Percentiles rank a stretch among this genome's conserved stretches.
These are phyloP conservation scores for Drosophila pectinifera DNA, from an alignment of 1,140 invertebrate species.

Conservation along the genomic window DNA sequence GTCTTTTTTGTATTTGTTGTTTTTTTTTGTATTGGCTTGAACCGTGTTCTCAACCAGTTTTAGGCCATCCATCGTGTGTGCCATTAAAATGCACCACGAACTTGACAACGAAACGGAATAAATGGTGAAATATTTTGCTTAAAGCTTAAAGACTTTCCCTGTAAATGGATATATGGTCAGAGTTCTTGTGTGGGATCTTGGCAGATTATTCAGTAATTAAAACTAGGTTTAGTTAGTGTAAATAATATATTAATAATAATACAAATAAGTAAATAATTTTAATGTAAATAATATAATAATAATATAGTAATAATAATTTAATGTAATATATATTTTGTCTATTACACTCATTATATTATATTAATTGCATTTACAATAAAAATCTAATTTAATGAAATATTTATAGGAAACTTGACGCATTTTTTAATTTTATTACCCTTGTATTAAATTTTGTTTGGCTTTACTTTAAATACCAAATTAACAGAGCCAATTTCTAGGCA, in stretches of 20 bases:
- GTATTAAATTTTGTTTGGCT: neutral
- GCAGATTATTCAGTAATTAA: neutral
- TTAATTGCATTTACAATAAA: too few species aligned
- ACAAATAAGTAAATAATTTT: too few species aligned
- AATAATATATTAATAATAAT: too few species aligned
- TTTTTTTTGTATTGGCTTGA: conserved; percentile 35
- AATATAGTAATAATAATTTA: too few species aligned
- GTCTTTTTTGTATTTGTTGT: conserved; percentile 28
- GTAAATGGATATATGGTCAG: conserved; percentile 2
- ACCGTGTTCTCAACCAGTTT: conserved; percentile 66
- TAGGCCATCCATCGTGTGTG: conserved; percentile 66
- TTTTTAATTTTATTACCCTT: too few species aligned
- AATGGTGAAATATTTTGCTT: conserved; percentile 37
- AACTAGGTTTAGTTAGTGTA: neutral
- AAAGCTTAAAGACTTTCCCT: conserved; percentile 45
- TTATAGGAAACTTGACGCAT: too few species aligned
- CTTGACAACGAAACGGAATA: conserved; percentile 59
- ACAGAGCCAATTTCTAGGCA: neutral
- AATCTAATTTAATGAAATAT: too few species aligned
- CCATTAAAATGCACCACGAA: conserved; percentile 78
- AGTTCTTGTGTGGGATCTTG: conserved; percentile 4
- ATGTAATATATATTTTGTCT: too few species aligned
- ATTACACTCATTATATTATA: too few species aligned
- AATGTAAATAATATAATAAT: too few species aligned
- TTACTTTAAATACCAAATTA: neutral